Base-by-base conservation (phyloP, 2,113 vertebrate species). In the Typhlomys cinereus region DNA sequence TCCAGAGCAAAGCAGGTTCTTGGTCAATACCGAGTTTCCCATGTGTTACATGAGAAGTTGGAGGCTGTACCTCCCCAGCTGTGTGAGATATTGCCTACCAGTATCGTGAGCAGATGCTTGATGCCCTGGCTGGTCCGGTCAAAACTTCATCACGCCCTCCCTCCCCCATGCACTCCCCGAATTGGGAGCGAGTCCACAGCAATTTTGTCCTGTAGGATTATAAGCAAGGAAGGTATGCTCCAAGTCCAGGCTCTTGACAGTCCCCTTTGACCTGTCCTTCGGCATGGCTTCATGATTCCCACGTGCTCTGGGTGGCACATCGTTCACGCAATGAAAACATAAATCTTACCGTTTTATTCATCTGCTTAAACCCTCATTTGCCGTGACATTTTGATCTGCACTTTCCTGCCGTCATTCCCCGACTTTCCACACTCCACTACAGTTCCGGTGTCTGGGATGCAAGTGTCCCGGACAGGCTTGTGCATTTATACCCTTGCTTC, bases 211-310 rank as follows among this genome's bases (percentile, higher is more conserved):
- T 41, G 11, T 48, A 62, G 46, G 1, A 48, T 44, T 39, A 34
- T 50, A 82, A 70, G 92, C 3, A 92, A 82, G 61, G 83, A 87
- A 88, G 31, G 54, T 20, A 71, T 89, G 64, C 36, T 62, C 14
- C 44, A 44, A n/a, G 73, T 52, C 21, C 3, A 4, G 18, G 34
- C 50, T 71, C 41, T 25, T 39, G 25, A 57, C 66, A 59, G 46
- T 59, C 44, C 31, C n/a, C 39, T 84, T 83, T 71, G 74, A 75
- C 84, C 36, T 66, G 54, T 66, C 78, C 46, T 88, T 84, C 17
- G 13, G 39, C 44, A 34, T 6, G 13, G 54, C 34, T 29, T 93
- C 39, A 14, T 14, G 59, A n/a, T 50, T 34, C 82, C 36, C 23
- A 61, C 5, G 59, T 11, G 71, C 3, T 2, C 31, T 34, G 17